phyloP scores from a whole-genome alignment of 2,797 vertebrate genomes.

The Aplochiton taeniatus region DNA sequence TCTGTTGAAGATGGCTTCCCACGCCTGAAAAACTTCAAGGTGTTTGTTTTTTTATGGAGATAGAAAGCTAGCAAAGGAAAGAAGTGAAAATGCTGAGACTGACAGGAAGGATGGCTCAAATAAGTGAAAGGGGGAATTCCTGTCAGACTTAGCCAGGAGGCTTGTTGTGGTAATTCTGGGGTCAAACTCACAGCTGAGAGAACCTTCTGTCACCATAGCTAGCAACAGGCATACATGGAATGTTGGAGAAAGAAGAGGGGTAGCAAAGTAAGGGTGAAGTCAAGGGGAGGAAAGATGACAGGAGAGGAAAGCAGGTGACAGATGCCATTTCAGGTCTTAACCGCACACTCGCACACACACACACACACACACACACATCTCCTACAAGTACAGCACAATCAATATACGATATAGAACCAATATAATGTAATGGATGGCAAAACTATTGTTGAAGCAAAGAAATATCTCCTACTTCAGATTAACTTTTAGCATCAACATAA shows the following conservation, averaged over 20 bases:
- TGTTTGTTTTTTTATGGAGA: background rate
- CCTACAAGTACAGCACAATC: no score
- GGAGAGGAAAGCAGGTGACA: constrained; percentile 7
- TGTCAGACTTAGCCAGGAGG: constrained; percentile 43
- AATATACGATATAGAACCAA: no score
- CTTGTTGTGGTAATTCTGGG: constrained; percentile 14
- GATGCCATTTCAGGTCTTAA: background rate
- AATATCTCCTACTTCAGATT: no score
- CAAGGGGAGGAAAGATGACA: constrained; percentile 5
- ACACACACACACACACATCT: no score
- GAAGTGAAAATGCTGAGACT: constrained; percentile 45
- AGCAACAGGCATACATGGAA: constrained; percentile 28
- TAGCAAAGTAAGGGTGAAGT: no score
- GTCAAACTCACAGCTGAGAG: constrained; percentile 14
- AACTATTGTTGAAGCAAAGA: no score
- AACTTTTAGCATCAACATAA: no score
- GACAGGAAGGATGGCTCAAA: constrained; percentile 32
- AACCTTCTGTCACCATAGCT: constrained; percentile 23
- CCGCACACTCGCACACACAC: no score
- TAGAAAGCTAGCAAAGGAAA: constrained; percentile 27
- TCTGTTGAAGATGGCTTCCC: constrained; percentile 9
- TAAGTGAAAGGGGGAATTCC: constrained; percentile 22
- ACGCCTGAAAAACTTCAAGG: constrained; percentile 1
- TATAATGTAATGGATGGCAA: no score
- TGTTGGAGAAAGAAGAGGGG: background rate